Evolutionary conservation across 2,888 invertebrate genomes (phyloP).

Genomic region (Scaptomyza tumidula): DNA sequence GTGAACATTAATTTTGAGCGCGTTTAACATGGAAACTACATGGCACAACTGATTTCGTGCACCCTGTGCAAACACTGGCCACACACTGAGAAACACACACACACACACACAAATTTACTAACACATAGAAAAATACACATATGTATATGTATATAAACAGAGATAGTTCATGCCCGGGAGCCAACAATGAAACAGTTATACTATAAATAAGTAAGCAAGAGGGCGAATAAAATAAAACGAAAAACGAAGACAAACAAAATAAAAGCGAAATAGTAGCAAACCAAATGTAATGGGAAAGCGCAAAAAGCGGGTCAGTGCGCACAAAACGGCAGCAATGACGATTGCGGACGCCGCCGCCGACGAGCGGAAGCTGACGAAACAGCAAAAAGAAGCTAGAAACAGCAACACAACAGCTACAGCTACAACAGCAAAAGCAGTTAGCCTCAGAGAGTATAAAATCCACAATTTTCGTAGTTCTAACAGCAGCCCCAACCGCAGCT

Average conservation of each 20-base stretch:
- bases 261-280: slow-evolving; percentile 61
- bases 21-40: slow-evolving; percentile 79
- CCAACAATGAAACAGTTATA: slow-evolving; percentile 78
- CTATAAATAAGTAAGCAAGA: slow-evolving; percentile 74
- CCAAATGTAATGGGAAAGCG: slow-evolving; percentile 75
- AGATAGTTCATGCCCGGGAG: slow-evolving; percentile 75
- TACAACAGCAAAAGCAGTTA: slow-evolving; percentile 9
- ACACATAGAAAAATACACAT: slow-evolving; percentile 16
- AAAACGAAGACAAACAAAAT: slow-evolving; percentile 52
- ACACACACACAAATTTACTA: slow-evolving; percentile 8
- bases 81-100: slow-evolving; percentile 22
- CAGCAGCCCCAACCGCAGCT: slow-evolving; percentile 10
- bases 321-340: slow-evolving; percentile 75
- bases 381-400: slow-evolving; percentile 40
- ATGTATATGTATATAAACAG: slow-evolving; percentile 24
- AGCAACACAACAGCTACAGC: slow-evolving; percentile 5
- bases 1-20: slow-evolving; percentile 77
- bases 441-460: slow-evolving; percentile 58
- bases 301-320: slow-evolving; percentile 76
- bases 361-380: slow-evolving; percentile 54
- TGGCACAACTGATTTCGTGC: slow-evolving; percentile 75
- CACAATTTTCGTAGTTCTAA: slow-evolving; percentile 60
- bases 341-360: slow-evolving; percentile 67
- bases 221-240: slow-evolving; percentile 45
- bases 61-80: slow-evolving; percentile 58